A percentile compares a stretch with the other conserved stretches of the same genome.
These are phyloP conservation scores for Iguana delicatissima DNA, from an alignment of 2,797 vertebrate species.

Conservation along the genomic window DNA sequence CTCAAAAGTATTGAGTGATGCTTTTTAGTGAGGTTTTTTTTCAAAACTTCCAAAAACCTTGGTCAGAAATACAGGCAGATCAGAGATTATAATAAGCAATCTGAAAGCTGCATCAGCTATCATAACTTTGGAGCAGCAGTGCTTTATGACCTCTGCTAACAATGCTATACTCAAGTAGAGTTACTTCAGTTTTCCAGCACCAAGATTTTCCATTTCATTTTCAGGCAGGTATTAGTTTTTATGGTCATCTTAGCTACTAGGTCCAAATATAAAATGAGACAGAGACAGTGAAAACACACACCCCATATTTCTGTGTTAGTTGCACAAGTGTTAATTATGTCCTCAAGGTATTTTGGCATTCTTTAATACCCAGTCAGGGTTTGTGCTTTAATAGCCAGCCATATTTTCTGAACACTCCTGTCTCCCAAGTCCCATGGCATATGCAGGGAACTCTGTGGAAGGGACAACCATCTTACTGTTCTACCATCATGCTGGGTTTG, in stretches of 20 bases:
- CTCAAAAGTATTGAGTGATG: background rate
- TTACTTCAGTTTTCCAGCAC: background rate
- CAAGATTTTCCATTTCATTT: background rate
- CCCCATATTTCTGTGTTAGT: background rate
- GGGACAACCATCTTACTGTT: background rate
- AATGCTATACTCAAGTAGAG: background rate
- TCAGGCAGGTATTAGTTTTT: background rate
- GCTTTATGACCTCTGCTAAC: background rate
- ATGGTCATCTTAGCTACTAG: background rate
- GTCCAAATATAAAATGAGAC: background rate
- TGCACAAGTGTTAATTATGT: background rate
- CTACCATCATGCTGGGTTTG: background rate
- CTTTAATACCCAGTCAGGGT: background rate
- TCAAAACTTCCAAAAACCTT: background rate
- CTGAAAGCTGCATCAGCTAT: background rate
- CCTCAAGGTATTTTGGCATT: background rate
- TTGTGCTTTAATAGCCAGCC: background rate
- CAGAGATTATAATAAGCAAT: background rate
- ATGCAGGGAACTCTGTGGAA: background rate
- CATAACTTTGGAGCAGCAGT: background rate
- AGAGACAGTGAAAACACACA: background rate
- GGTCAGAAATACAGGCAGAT: background rate
- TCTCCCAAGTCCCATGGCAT: background rate
- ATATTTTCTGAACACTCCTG: background rate
- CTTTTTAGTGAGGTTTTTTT: slow-evolving; percentile 24